Percentiles rank a stretch among this genome's conserved stretches.
phyloP scores from a whole-genome alignment of 2,113 vertebrate genomes.

The Scomber scombrus region DNA sequence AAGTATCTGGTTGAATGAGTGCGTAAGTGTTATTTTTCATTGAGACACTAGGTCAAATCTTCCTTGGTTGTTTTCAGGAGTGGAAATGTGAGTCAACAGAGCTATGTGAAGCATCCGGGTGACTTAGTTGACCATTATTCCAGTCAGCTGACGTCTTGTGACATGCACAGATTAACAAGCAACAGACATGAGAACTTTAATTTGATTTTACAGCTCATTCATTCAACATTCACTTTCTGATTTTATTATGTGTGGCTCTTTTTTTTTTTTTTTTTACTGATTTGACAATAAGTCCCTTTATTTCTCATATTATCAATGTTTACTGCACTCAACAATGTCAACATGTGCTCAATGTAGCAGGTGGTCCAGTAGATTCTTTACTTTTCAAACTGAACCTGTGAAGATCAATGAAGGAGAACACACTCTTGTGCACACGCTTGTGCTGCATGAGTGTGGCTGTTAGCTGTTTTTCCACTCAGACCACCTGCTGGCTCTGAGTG shows the following conservation, averaged over 20 bases:
- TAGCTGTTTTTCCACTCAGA: conserved; percentile 59
- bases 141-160: conserved; percentile 1
- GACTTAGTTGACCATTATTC: not conserved
- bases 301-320: no score
- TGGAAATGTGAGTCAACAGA: conserved; percentile 32
- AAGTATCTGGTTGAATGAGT: conserved; percentile 70
- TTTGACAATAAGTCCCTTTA: no score
- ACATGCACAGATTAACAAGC: conserved; percentile 13
- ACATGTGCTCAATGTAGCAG: conserved; percentile 42
- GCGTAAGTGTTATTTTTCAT: conserved; percentile 50
- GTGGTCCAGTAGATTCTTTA: conserved; percentile 31
- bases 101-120: conserved; percentile 1
- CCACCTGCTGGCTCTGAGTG: conserved; percentile 55
- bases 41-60: conserved; percentile 23
- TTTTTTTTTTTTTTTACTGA: not conserved
- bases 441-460: conserved; percentile 33
- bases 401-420: conserved; percentile 34
- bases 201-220: not conserved
- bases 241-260: not conserved
- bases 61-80: conserved; percentile 35
- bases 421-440: conserved; percentile 19
- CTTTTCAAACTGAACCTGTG: conserved; percentile 32
- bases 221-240: not conserved
- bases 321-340: not conserved
- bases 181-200: not conserved